Base-by-base conservation (phyloP, 2,113 vertebrate species). In the Tauraco erythrolophus region DNA sequence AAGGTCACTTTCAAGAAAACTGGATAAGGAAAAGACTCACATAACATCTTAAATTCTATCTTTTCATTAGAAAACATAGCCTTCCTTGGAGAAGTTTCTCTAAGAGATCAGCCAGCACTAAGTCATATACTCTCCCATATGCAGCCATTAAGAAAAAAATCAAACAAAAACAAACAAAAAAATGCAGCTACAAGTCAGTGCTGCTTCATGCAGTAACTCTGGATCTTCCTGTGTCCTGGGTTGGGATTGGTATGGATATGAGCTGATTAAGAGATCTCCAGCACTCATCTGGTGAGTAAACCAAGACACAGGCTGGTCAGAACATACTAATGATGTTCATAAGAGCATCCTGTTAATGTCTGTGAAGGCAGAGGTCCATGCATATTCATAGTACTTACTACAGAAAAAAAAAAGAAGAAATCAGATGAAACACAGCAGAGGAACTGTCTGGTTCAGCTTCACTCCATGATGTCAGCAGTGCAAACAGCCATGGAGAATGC, bases 301-400 rank as follows among this genome's bases (percentile, higher is more conserved):
- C 6, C 6, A 50, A 62, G n/a, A 56, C 3, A 0, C 24, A 56
- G 16, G 18, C 21, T 68, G 1, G 0, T 57, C 48, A 45, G 23
- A 62, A 31, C 16, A 14, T 10, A 30, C 10, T 31, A 43, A 22
- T 6, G n/a, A 27, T 15, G 7, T 28, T 50, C 39, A 15, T 37
- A n/a, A 39, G 10, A 70, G 5, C n/a, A 48, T 10, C 4, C 9
- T n/a, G 15, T n/a, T 69, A 70, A 53, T 24, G 22, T 19, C 45
- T 45, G 21, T 60, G 45, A 64, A 84, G 70, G 33, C 51, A 65
- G 19, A 54, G 30, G 3, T 41, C 27, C 6, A 5, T 37, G 23
- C 7, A 17, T 37, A 57, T 79, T 62, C 24, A 41, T 6, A 35
- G 31, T 35, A 41, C 10, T 75, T 45, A 27, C 13, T 71, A 9